Evolutionary conservation across 2,888 invertebrate genomes (phyloP).

Genomic region (Lasius fuliginosus): DNA sequence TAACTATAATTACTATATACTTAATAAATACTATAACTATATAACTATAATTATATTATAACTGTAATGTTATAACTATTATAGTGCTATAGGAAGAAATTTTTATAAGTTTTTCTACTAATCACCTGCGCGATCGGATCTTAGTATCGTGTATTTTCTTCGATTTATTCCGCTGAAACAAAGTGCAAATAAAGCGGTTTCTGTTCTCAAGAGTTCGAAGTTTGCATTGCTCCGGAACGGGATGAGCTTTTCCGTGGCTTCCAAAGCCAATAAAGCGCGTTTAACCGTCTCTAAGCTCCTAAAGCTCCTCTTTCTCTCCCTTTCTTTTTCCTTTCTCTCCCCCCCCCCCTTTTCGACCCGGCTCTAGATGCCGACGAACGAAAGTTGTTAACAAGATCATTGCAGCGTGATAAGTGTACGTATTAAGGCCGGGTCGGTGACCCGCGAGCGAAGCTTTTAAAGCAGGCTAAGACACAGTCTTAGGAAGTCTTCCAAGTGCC

Average conservation of each 20-base stretch:
- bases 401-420: constrained; percentile 78
- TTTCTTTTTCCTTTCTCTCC: neutral
- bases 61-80: no score
- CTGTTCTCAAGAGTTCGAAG: neutral
- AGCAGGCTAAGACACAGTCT: constrained; percentile 47
- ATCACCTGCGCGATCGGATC: neutral
- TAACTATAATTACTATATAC: no score
- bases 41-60: no score
- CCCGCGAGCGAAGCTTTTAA: constrained; percentile 56
- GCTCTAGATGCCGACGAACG: constrained; percentile 40
- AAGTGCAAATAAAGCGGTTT: constrained; percentile 23
- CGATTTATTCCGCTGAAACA: constrained; percentile 20
- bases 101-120: no score
- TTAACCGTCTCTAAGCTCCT: constrained; percentile 73
- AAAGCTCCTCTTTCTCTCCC: constrained; percentile 55
- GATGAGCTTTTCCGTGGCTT: constrained; percentile 76
- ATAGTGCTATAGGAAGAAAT: no score
- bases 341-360: neutral
- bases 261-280: constrained; percentile 82
- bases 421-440: constrained; percentile 76
- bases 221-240: constrained; percentile 48
- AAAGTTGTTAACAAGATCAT: constrained; percentile 78
- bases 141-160: neutral
- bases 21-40: no score
- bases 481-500: constrained; percentile 68